Conservation (phyloP, 2,888 invertebrate species). For the Stenodera caucasica region DNA sequence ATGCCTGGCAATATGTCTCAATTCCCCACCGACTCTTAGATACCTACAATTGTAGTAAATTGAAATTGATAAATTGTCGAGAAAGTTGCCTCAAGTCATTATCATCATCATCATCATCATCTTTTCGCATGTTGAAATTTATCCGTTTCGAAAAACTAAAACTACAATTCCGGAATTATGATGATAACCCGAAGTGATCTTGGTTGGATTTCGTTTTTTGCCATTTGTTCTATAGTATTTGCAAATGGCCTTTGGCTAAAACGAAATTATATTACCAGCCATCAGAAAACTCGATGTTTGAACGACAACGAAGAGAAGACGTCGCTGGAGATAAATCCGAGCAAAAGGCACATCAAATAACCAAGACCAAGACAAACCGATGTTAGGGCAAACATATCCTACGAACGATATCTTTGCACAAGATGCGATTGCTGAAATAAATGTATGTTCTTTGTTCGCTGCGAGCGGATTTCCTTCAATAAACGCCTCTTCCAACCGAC, state of each 20-base stretch:
- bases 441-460: conserved; percentile 34
- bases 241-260: conserved; percentile 45
- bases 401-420: conserved; percentile 30
- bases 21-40: not conserved
- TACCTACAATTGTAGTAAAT: not conserved
- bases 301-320: conserved; percentile 24
- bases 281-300: conserved; percentile 32
- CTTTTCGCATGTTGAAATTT: not conserved
- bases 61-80: not conserved
- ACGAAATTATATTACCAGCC: conserved; percentile 43
- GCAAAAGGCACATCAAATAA: conserved; percentile 31
- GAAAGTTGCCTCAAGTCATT: not conserved
- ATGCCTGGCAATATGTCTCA: not conserved
- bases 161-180: conserved; percentile 28
- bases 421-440: conserved; percentile 36
- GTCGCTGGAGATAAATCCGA: conserved; percentile 27
- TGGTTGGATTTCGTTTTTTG: conserved; percentile 18
- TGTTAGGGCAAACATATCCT: conserved; percentile 34
- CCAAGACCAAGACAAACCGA: conserved; percentile 34
- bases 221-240: conserved; percentile 36
- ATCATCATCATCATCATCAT: not conserved
- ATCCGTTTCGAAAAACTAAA: conserved; percentile 9
- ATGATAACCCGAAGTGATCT: conserved; percentile 32
- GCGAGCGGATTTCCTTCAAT: not conserved
- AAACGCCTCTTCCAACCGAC: not conserved